Evolutionary conservation across 2,113 vertebrate species (phyloP).

Genomic region (Corapipo altera): DNA sequence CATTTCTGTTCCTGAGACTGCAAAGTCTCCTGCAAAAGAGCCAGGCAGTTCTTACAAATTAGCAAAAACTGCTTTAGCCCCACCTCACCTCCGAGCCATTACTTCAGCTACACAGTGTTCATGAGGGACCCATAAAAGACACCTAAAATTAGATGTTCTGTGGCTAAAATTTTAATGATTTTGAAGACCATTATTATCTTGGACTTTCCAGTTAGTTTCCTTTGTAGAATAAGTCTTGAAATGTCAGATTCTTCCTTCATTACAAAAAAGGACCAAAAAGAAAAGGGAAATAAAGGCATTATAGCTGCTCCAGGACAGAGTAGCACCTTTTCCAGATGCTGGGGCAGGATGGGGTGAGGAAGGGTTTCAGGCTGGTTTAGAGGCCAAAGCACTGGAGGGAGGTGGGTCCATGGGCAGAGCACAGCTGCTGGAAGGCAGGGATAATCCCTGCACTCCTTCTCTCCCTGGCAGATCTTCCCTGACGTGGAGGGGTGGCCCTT

Average conservation of each 20-base stretch:
- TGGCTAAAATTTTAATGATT: constrained; percentile 38
- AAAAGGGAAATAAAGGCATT: background rate
- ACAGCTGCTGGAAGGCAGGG: accelerated
- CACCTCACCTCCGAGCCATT: background rate
- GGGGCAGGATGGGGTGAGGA: background rate
- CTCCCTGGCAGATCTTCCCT: constrained; percentile 78
- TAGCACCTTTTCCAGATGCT: background rate
- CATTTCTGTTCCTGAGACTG: background rate
- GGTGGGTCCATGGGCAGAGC: accelerated
- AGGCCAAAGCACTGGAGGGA: background rate
- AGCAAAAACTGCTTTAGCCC: background rate
- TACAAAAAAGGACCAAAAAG: background rate
- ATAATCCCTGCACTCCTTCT: accelerated
- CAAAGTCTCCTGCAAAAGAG: background rate
- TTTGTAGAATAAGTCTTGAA: background rate
- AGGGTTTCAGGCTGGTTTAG: background rate
- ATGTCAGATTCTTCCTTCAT: background rate
- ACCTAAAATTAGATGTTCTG: constrained; percentile 46
- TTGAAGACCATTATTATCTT: constrained; percentile 32
- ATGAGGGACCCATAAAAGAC: background rate
- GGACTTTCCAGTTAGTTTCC: background rate
- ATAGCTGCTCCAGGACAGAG: background rate
- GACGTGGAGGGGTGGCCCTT: constrained; percentile 84
- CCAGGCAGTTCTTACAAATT: background rate
- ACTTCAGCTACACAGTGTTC: background rate